Evolutionary conservation across 2,113 vertebrate species (phyloP).

Genomic region (Todiramphus saurophagus): DNA sequence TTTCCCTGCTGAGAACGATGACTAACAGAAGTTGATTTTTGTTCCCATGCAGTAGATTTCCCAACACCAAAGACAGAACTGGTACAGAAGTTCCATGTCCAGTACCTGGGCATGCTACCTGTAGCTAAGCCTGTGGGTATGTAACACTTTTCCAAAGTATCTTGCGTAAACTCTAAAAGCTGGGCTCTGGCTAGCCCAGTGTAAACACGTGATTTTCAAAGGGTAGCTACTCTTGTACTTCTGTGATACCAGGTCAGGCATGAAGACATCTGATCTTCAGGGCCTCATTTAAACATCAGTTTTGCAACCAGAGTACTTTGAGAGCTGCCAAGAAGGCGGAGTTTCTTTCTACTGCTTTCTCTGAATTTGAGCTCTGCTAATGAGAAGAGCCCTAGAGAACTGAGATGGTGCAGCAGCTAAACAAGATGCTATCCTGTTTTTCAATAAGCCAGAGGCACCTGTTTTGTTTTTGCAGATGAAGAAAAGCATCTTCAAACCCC

Average conservation of each 20-base stretch:
- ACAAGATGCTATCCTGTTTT: neutral
- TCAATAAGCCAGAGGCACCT: neutral
- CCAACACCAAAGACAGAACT: conserved; percentile 97
- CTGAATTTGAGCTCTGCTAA: neutral
- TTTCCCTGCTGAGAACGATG: neutral
- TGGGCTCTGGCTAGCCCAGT: neutral
- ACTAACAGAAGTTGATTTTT: conserved; percentile 38
- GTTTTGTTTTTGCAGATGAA: neutral
- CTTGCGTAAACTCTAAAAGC: neutral
- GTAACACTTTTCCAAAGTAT: neutral
- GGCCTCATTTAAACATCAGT: neutral
- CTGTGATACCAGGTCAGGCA: neutral
- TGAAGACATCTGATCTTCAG: neutral
- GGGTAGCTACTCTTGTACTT: neutral
- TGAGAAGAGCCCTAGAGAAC: neutral
- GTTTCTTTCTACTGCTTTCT: neutral
- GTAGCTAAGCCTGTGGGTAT: conserved; percentile 92
- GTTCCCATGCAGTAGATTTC: conserved; percentile 87
- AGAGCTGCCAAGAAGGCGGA: neutral
- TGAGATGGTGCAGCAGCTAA: neutral
- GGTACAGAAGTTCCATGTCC: conserved; percentile 95
- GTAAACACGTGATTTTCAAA: neutral
- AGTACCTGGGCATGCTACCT: conserved; percentile 90
- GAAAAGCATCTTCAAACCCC: neutral
- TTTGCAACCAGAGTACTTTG: neutral